Evolutionary conservation across 2,797 vertebrate species (phyloP), one percentile per base, ranked within the genome.

Genomic region (Austrolebias charrua): DNA sequence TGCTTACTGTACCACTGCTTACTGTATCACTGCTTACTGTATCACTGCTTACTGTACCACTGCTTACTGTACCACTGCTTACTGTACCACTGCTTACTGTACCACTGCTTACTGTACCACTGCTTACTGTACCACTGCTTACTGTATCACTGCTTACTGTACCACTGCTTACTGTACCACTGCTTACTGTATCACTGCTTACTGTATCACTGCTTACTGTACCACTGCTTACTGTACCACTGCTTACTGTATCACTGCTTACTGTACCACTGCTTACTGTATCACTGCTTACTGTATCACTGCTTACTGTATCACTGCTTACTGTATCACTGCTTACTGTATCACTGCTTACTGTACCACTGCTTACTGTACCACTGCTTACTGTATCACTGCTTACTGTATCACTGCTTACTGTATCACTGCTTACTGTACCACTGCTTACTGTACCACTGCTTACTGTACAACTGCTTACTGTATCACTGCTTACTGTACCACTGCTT

Each of bases 1-100:
- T 91, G 60, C 88, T 89, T 81, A 85, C 80, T n/a, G 82, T 86
- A 85, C 81, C 79, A 84, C 78, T 91, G 60, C 88, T 89, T 81
- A 85, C 80, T n/a, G 82, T 86, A 85, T 80, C 79, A 84, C 78
- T 91, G 60, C 88, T 89, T 81, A 85, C 80, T n/a, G 82, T 86
- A 85, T 80, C 79, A 84, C 78, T 91, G 60, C 88, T 89, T 81
- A 85, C 80, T n/a, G 82, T 86, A 85, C 81, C 79, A 84, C 78
- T 91, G 60, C 88, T 89, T 81, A 85, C 80, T n/a, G 82, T 86
- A 85, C 81, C 79, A 84, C 78, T 91, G 60, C 88, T 89, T 81
- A 85, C 80, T n/a, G 82, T 86, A 85, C 81, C 79, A 84, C 78
- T 91, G 60, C 88, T 89, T 81, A 85, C 80, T n/a, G 82, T 86